Base-by-base conservation (phyloP, 64 coral and sea anemone genomes). In the Actinia tenebrosa region DNA sequence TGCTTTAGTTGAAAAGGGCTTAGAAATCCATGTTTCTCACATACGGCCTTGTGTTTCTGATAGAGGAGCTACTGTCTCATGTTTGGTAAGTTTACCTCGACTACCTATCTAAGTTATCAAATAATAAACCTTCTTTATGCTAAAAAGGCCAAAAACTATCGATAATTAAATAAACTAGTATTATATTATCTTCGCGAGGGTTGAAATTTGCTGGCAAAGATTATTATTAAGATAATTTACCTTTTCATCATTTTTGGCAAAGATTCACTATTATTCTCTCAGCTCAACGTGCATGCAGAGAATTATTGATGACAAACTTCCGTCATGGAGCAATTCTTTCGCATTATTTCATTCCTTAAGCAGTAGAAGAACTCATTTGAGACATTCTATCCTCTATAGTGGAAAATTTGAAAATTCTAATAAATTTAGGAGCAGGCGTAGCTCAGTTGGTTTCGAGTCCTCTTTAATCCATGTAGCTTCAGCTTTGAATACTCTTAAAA, bases 1-100 rank as follows among this genome's bases (percentile, higher is more conserved):
- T 61, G n/a, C 16, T 10, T 45, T 92, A 26, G 61, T 87, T 27
- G 45, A 16, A 59, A 86, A 87, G 85, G 61, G 66, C 47, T 80
- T 92, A 37, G 85, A 61, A 3, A 71, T 87, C 3, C 75, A 92
- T 8, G 25, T 54, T 71, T 92, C 90, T 20, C 60, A 75, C 17
- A 44, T 87, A 64, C 55, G 61, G 44, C 16, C 80, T 20, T 92
- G 85, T 66, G 44, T 87, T 45, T 25, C 80, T 14, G 60, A 87
- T 46, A 81, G 85, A 87, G 71, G 53, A 43, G 77, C 17, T 18
- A 58, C 68, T 16, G 60, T 77, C 0, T 71, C 81, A 52, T 92
- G 85, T 87, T 72, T 92, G 85, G 90, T 87, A 27, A 81, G 79
- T 50, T 9, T 7, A 30, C n/a, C 5, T 75, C 22, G 9, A 30